phyloP scores from a whole-genome alignment of 1,140 invertebrate species.

The Tetragonula clypearis region DNA sequence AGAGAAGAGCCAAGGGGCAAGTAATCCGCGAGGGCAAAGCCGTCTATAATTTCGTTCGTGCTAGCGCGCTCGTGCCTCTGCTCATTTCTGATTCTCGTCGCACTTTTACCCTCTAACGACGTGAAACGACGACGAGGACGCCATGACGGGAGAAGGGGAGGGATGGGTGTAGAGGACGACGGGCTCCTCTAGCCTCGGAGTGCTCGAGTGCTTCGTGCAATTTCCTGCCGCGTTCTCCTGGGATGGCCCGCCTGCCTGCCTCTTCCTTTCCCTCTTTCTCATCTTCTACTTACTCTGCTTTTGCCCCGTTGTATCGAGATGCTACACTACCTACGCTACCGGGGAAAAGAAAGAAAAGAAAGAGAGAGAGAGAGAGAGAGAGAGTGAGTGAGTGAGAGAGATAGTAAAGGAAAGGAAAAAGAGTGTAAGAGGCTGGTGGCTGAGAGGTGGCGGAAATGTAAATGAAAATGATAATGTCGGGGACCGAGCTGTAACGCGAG shows the following conservation, averaged over 20 bases:
- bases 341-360: background rate
- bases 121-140: conserved; percentile 26
- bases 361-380: background rate
- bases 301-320: background rate
- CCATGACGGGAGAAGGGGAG: background rate
- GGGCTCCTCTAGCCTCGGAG: conserved; percentile 16
- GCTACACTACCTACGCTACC: too few species aligned
- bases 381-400: background rate
- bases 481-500: conserved; percentile 13
- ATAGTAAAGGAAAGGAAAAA: too few species aligned
- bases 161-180: background rate
- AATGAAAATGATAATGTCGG: conserved; percentile 59
- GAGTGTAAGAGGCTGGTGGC: background rate
- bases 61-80: background rate
- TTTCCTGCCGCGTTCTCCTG: conserved; percentile 37
- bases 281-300: background rate
- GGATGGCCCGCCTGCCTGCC: background rate
- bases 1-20: background rate
- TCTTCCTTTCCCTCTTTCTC: background rate
- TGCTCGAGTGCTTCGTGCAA: conserved; percentile 33
- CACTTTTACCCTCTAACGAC: conserved; percentile 42
- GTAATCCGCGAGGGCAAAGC: background rate
- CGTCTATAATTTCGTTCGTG: conserved; percentile 21
- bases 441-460: conserved; percentile 35
- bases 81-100: conserved; percentile 53